Conservation (phyloP, 2,797 vertebrate species). For the Cynopterus sphinx region DNA sequence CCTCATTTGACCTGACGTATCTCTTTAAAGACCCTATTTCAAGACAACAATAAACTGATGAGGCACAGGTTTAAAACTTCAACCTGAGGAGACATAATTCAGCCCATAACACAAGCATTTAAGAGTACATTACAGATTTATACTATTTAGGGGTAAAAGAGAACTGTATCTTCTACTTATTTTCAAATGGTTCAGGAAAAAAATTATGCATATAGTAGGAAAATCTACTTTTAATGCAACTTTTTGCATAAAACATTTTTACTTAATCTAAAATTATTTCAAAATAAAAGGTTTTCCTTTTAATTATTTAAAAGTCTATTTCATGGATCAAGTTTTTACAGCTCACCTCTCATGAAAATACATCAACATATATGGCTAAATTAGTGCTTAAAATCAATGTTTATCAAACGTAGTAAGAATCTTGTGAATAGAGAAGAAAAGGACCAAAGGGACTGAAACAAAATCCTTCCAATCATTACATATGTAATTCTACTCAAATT, state of each 20-base stretch:
- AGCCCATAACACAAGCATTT: not conserved
- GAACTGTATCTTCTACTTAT: not conserved
- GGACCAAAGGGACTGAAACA: not conserved
- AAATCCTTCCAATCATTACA: not conserved
- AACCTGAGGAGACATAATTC: not conserved
- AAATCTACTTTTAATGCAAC: not conserved
- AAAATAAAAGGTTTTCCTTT: not conserved
- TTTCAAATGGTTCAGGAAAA: not conserved
- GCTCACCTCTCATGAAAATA: not conserved
- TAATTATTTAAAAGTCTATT: slow-evolving; percentile 35
- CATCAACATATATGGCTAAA: not conserved
- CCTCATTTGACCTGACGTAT: not conserved
- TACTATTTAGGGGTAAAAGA: not conserved
- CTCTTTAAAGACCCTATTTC: not conserved
- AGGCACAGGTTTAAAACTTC: not conserved
- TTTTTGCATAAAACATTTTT: not conserved
- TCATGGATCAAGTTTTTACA: not conserved
- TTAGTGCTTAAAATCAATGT: not conserved
- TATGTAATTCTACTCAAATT: not conserved
- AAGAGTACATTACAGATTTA: not conserved
- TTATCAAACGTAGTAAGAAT: not conserved
- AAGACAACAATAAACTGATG: not conserved
- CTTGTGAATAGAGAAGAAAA: not conserved
- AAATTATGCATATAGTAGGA: not conserved
- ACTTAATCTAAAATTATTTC: slow-evolving; percentile 23